phyloP scores from a whole-genome alignment of 1,140 invertebrate species.

The Pararge aegeria region DNA sequence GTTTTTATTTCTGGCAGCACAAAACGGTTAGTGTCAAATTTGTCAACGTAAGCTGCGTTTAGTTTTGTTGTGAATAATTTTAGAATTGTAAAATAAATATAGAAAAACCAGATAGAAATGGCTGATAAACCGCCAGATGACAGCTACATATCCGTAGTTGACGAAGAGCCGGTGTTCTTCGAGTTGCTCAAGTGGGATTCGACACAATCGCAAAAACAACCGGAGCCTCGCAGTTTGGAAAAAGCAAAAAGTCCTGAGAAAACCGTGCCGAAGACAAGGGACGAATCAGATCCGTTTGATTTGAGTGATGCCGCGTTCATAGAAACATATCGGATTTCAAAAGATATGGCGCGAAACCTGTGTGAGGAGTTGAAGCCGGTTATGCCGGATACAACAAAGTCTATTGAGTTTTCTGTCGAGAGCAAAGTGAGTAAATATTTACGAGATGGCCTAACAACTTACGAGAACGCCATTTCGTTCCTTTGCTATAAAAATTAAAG shows the following conservation, averaged over 20 bases:
- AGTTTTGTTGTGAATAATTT: slow-evolving; percentile 48
- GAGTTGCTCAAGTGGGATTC: slow-evolving; percentile 70
- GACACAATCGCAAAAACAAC: slow-evolving; percentile 59
- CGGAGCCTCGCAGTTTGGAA: slow-evolving; percentile 52
- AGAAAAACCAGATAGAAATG: slow-evolving; percentile 50
- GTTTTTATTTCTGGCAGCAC: background rate
- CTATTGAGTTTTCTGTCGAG: slow-evolving; percentile 67
- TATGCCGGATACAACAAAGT: slow-evolving; percentile 66
- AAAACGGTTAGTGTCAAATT: slow-evolving; percentile 10
- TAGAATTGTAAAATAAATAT: slow-evolving; percentile 36
- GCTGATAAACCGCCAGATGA: slow-evolving; percentile 69
- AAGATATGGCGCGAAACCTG: slow-evolving; percentile 59
- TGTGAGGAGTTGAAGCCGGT: slow-evolving; percentile 64
- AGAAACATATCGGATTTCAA: slow-evolving; percentile 59
- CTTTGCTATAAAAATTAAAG: too few relatives aligned
- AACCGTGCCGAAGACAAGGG: slow-evolving; percentile 42
- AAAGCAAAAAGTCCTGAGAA: slow-evolving; percentile 64
- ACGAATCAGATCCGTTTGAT: slow-evolving; percentile 63
- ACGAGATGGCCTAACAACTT: too few relatives aligned
- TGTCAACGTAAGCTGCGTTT: slow-evolving; percentile 43
- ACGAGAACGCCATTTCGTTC: too few relatives aligned
- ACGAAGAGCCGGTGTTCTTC: slow-evolving; percentile 69
- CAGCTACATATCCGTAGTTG: slow-evolving; percentile 70
- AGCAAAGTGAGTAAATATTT: slow-evolving; percentile 48
- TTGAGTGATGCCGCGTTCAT: slow-evolving; percentile 58